Conservation (phyloP, 2,888 invertebrate genomes). For the Lepas anatifera region DNA sequence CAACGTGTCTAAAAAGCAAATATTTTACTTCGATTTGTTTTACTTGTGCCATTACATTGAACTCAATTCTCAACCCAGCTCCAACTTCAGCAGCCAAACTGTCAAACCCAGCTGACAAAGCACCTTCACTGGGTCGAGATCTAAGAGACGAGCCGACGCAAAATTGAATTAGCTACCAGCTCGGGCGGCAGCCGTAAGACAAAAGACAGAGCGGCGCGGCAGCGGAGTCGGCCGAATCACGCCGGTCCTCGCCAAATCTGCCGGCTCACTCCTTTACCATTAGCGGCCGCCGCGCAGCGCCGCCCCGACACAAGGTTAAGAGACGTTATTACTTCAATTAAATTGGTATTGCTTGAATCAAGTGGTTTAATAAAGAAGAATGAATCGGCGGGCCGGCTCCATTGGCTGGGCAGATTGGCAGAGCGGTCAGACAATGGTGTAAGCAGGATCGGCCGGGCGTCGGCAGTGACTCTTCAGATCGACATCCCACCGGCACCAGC, state of each 20-base stretch:
- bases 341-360: conserved; percentile 9
- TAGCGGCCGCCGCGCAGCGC: not conserved
- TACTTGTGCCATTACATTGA: too few species aligned
- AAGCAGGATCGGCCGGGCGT: not conserved
- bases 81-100: too few species aligned
- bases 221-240: not conserved
- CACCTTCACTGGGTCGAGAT: not conserved
- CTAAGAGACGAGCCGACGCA: conserved; percentile 4
- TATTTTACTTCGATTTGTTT: too few species aligned
- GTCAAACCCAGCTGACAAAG: not conserved
- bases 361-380: conserved; percentile 12
- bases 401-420: not conserved
- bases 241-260: not conserved
- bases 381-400: not conserved
- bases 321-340: conserved; percentile 11
- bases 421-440: not conserved
- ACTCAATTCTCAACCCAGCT: too few species aligned
- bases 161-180: conserved; percentile 11
- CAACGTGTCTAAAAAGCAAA: too few species aligned
- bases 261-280: not conserved
- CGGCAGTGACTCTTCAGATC: not conserved
- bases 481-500: not conserved
- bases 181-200: not conserved
- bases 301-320: not conserved
- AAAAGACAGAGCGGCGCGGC: not conserved